Evolutionary conservation across 1,140 invertebrate species (phyloP).

Genomic region (Leptopilina clavipes): DNA sequence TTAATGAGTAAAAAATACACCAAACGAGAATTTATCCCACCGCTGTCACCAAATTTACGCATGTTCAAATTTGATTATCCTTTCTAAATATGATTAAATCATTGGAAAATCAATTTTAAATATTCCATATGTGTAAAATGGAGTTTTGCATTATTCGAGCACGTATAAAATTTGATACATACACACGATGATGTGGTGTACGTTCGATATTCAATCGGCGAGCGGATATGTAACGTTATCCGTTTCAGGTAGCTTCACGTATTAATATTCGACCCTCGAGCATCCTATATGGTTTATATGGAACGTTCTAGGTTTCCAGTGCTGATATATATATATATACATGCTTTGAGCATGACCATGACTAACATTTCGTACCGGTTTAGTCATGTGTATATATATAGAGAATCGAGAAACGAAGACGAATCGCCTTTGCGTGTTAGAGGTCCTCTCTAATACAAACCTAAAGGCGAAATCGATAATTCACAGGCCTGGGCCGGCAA

Average conservation of each 20-base stretch:
- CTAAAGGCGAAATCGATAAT: conserved; percentile 5
- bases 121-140: background rate
- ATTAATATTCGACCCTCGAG: conserved; percentile 25
- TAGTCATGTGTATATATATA: conserved; percentile 38
- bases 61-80: too few relatives aligned
- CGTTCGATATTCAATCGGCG: conserved; percentile 14
- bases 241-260: conserved; percentile 23
- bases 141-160: background rate
- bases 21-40: too few relatives aligned
- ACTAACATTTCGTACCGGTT: conserved; percentile 51
- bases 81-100: background rate
- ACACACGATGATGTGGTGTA: background rate
- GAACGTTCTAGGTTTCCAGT: conserved; percentile 30
- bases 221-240: conserved; percentile 20
- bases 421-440: conserved; percentile 21
- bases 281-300: conserved; percentile 25
- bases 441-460: background rate
- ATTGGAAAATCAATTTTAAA: background rate
- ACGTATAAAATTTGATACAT: background rate
- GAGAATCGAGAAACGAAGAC: background rate
- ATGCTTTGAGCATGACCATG: conserved; percentile 38
- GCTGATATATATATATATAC: background rate
- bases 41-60: too few relatives aligned
- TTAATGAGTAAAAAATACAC: too few relatives aligned
- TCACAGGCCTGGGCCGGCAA: conserved; percentile 1